phyloP scores from a whole-genome alignment of 2,888 invertebrate genomes.

The Galeruca laticollis region DNA sequence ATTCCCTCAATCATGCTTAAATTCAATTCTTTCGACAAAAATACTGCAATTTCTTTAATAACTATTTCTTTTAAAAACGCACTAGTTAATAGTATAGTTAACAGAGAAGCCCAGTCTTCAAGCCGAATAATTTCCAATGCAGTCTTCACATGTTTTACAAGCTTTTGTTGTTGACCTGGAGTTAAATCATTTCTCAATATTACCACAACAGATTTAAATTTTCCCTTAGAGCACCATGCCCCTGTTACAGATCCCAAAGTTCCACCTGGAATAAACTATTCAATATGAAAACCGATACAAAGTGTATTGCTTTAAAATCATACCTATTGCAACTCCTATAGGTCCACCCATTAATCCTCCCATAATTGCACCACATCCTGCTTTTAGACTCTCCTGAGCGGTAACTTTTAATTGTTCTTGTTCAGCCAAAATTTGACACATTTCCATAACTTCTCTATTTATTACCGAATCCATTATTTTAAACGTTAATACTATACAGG shows the following conservation, averaged over 20 bases:
- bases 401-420: constrained; percentile 60
- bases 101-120: constrained; percentile 47
- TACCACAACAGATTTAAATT: constrained; percentile 60
- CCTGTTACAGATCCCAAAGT: constrained; percentile 57
- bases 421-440: constrained; percentile 59
- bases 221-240: constrained; percentile 53
- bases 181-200: constrained; percentile 50
- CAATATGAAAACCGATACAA: background rate
- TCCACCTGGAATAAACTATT: constrained; percentile 55
- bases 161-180: constrained; percentile 53
- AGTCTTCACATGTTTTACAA: constrained; percentile 50
- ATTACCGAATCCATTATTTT: constrained; percentile 19
- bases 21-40: constrained; percentile 56
- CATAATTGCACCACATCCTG: constrained; percentile 59
- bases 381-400: constrained; percentile 60
- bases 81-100: constrained; percentile 52
- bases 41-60: constrained; percentile 53
- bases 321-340: constrained; percentile 64
- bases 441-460: constrained; percentile 53
- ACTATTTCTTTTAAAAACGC: constrained; percentile 51
- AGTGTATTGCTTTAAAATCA: constrained; percentile 9
- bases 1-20: constrained; percentile 39
- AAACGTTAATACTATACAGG: background rate
- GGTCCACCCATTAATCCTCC: constrained; percentile 64
- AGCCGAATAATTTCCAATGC: constrained; percentile 50